Conservation (phyloP, 2,797 vertebrate species). For the Leucoraja ocellata region DNA sequence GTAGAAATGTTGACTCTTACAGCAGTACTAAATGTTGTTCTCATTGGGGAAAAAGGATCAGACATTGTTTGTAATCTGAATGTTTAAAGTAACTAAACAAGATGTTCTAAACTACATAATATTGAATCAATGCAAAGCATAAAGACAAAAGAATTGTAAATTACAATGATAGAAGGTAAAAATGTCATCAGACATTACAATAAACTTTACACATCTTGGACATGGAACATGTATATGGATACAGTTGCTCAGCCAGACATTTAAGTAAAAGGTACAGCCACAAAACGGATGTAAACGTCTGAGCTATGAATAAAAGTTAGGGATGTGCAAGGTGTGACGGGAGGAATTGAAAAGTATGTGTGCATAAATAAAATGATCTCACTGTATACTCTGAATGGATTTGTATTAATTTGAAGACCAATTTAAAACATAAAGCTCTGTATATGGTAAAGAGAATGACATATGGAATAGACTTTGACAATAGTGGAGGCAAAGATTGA, state of each 20-base stretch:
- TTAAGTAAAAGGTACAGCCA: neutral
- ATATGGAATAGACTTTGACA: neutral
- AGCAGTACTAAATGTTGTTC: neutral
- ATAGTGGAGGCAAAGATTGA: neutral
- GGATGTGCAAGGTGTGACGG: neutral
- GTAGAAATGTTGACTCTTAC: neutral
- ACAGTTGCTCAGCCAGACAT: neutral
- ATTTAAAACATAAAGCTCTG: neutral
- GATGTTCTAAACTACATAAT: neutral
- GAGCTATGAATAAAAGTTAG: neutral
- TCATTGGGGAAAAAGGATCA: neutral
- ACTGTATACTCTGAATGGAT: neutral
- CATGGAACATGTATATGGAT: neutral
- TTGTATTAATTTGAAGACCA: neutral
- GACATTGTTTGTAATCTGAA: neutral
- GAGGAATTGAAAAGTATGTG: neutral
- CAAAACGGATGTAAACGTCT: neutral
- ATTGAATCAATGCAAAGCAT: neutral
- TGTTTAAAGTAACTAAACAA: constrained; percentile 2
- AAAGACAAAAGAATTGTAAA: neutral
- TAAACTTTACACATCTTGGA: neutral
- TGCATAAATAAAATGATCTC: neutral
- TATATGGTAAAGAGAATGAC: neutral
- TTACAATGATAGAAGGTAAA: neutral
- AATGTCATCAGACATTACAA: neutral